Evolutionary conservation across 2,888 invertebrate genomes (phyloP).

Genomic region (Aphodius granarius): DNA sequence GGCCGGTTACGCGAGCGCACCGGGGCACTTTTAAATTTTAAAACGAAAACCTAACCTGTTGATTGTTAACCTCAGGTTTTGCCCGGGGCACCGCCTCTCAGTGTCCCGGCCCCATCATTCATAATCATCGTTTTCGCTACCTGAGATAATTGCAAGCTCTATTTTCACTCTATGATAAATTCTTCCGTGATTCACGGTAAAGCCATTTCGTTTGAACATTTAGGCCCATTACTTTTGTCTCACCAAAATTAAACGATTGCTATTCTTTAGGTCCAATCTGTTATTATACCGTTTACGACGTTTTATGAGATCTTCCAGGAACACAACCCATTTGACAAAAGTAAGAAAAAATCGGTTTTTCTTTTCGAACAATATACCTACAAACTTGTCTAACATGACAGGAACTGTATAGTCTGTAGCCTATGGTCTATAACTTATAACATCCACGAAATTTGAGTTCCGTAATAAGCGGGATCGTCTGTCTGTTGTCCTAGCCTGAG

Average conservation of each 20-base stretch:
- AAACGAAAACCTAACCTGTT: background rate
- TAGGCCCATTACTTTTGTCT: background rate
- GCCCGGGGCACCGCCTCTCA: background rate
- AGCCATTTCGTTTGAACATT: background rate
- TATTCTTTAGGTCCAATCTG: too few relatives aligned
- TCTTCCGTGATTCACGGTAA: background rate
- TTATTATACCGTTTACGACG: too few relatives aligned
- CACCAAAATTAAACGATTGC: background rate
- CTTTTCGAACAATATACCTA: too few relatives aligned
- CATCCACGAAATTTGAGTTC: too few relatives aligned
- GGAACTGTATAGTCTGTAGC: too few relatives aligned
- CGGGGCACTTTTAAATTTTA: background rate
- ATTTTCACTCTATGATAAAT: background rate
- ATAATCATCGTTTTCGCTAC: background rate
- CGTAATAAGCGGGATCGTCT: too few relatives aligned
- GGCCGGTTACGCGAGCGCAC: background rate
- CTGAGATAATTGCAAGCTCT: background rate
- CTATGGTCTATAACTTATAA: too few relatives aligned
- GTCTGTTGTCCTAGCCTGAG: too few relatives aligned
- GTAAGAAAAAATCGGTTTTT: too few relatives aligned
- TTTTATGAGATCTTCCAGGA: too few relatives aligned
- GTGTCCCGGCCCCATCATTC: background rate
- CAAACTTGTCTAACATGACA: too few relatives aligned
- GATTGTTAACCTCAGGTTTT: background rate
- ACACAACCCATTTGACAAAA: too few relatives aligned